phyloP scores from a whole-genome alignment of 2,797 vertebrate species.

The Parauchenoglanis punctatus region DNA sequence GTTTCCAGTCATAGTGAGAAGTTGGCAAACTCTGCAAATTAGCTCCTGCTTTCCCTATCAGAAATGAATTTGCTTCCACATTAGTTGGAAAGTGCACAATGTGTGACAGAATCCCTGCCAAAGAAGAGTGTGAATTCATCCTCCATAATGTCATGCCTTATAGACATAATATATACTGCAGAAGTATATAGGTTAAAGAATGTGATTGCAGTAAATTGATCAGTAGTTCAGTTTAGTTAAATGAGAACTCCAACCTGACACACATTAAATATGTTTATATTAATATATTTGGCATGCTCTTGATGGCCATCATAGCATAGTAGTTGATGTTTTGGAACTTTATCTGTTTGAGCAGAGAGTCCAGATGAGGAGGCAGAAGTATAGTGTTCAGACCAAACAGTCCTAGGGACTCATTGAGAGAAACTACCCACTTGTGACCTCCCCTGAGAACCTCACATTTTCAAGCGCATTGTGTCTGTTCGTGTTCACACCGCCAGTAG shows the following conservation, averaged over 20 bases:
- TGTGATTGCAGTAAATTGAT: not conserved
- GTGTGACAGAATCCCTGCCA: not conserved
- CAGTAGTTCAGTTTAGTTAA: not conserved
- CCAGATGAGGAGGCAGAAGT: not conserved
- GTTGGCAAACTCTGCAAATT: not conserved
- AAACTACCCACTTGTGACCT: too few relatives aligned
- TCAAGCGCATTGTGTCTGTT: too few relatives aligned
- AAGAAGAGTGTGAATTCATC: not conserved
- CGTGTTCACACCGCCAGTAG: too few relatives aligned
- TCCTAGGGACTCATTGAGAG: too few relatives aligned
- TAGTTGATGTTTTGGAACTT: not conserved
- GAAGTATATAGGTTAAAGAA: not conserved
- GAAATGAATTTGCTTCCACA: not conserved
- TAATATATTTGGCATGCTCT: not conserved
- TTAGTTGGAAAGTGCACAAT: not conserved
- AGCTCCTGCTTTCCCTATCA: not conserved
- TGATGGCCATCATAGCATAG: not conserved
- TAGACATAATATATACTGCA: not conserved
- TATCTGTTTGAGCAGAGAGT: not conserved
- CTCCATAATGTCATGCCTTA: not conserved
- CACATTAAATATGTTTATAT: not conserved
- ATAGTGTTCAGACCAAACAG: not conserved
- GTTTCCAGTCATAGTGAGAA: not conserved
- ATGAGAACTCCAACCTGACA: not conserved
- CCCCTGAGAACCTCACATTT: too few relatives aligned